Base-by-base conservation (phyloP, 2,113 vertebrate species). In the Galemys pyrenaicus region DNA sequence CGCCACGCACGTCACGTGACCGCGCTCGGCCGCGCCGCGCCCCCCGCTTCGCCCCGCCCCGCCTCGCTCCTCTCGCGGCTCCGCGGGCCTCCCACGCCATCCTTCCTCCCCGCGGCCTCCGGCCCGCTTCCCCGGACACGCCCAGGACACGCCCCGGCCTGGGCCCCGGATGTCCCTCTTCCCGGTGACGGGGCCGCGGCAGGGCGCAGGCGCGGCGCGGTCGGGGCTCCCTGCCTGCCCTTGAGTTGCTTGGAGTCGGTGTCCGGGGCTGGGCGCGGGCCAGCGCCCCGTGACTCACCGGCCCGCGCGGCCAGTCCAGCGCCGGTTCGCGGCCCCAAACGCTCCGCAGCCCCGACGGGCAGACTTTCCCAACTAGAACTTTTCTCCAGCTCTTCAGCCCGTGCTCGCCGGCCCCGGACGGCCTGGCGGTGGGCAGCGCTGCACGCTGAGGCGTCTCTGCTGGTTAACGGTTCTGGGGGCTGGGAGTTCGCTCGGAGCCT, bases 1-100 rank as follows among this genome's bases (percentile, higher is more conserved):
- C 97, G 96, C 95, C 95, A 95, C 97, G 98, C 98, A 97, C 97
- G 96, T 98, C 98, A 98, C 95, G 95, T 97, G 96, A 88, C 95
- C 22, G 62, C 94, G 44, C 96, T 75, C 81, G 22, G 92, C 30
- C 71, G 39, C 85, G 95, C 96, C 97, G 88, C 95, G 41, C 1
- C 16, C 89, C 3, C 51, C 77, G 92, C 74, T 92, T 73, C 67
- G 82, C 35, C 64, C 74, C 67, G 24, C 78, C 92, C 28, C 51
- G 2, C 84, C 87, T 68, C 86, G 73, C 92, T 71, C 56, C 17
- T 30, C 71, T 32, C 73, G 3, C 62, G 13, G 39, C 71, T 37
- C 78, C 5, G 67, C 85, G 94, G 84, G 83, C 67, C 92, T 93
- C 96, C 96, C 96, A 93, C 96, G 89, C 95, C 96, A 68, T 58